A percentile compares a stretch with the other conserved stretches of the same genome.
Conservation (phyloP, 30 jellyfish, hydroid and myxozoan genomes). For the Phacellophora camtschatica region DNA sequence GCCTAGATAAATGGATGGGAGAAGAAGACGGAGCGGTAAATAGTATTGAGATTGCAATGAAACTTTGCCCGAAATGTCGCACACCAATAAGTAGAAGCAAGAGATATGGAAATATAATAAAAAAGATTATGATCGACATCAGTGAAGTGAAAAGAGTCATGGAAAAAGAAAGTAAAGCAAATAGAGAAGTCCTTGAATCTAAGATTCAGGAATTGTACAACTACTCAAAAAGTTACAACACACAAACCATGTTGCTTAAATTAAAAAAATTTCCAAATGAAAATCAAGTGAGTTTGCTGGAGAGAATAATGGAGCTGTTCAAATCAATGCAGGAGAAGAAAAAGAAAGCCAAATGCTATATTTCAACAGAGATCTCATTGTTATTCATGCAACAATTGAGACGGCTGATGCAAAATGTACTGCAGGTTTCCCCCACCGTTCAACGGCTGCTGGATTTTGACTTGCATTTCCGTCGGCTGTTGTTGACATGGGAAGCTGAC, state of each 20-base stretch:
- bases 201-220: neutral
- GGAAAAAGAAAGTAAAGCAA: neutral
- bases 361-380: too few species aligned
- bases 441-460: neutral
- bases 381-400: neutral
- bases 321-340: neutral
- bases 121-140: conserved; percentile 1
- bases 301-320: neutral
- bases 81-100: conserved; percentile 1
- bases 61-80: conserved; percentile 43
- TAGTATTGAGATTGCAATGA: neutral
- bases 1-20: conserved; percentile 48
- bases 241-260: too few species aligned
- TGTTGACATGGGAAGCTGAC: neutral
- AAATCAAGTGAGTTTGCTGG: neutral
- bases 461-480: neutral
- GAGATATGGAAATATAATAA: conserved; percentile 27
- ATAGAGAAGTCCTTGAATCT: neutral
- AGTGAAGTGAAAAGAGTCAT: neutral
- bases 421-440: neutral
- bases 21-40: neutral
- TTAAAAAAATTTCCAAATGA: too few species aligned
- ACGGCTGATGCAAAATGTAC: neutral
- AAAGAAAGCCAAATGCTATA: too few species aligned
- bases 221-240: too few species aligned